Conservation (phyloP, 2,888 invertebrate genomes). For the Drosophila anomalata region DNA sequence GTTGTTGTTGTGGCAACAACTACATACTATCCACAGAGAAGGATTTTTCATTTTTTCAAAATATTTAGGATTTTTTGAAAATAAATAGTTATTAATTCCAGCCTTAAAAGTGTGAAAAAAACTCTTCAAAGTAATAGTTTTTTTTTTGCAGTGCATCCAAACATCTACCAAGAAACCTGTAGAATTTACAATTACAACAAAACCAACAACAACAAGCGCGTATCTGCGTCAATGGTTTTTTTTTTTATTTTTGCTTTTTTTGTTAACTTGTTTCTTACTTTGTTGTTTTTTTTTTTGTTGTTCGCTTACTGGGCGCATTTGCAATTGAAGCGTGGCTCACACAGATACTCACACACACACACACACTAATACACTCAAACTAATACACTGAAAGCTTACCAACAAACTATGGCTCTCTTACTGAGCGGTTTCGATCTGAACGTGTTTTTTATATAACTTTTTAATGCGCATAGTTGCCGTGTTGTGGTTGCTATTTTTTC, state of each 20-base stretch:
- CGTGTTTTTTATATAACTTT: slow-evolving; percentile 76
- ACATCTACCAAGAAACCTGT: slow-evolving; percentile 62
- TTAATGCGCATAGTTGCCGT: slow-evolving; percentile 62
- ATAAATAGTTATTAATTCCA: slow-evolving; percentile 1
- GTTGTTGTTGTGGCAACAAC: slow-evolving; percentile 38
- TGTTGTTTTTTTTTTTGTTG: slow-evolving; percentile 8
- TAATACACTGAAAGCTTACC: neutral
- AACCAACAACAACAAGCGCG: slow-evolving; percentile 52
- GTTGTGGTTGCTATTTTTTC: slow-evolving; percentile 39
- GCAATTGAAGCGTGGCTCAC: slow-evolving; percentile 77
- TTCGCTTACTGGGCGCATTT: slow-evolving; percentile 65
- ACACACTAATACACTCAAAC: neutral
- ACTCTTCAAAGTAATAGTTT: slow-evolving; percentile 6
- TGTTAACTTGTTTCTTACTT: slow-evolving; percentile 15
- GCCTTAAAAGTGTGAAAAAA: no score
- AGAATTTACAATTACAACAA: slow-evolving; percentile 75
- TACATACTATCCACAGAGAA: no score
- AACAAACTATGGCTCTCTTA: slow-evolving; percentile 5
- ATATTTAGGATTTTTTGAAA: neutral
- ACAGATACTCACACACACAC: slow-evolving; percentile 20
- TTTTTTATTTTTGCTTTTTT: slow-evolving; percentile 36
- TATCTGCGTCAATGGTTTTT: slow-evolving; percentile 70
- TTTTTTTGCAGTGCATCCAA: neutral
- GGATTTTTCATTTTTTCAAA: neutral
- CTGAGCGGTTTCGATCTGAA: slow-evolving; percentile 39